Evolutionary conservation across 2,797 vertebrate genomes (phyloP).

Genomic region (Neoniphon sammara): DNA sequence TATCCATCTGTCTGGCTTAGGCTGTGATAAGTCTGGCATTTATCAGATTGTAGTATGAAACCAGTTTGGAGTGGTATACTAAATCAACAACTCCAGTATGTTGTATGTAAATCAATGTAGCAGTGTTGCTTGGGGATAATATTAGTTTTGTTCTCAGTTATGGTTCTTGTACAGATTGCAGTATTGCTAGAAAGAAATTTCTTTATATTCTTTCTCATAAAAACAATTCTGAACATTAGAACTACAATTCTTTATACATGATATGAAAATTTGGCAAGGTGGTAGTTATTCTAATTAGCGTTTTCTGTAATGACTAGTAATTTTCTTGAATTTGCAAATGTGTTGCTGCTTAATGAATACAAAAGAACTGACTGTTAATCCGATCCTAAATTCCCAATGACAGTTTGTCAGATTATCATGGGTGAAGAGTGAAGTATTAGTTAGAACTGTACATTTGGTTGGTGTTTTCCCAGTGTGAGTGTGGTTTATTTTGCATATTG

Average conservation of each 20-base stretch:
- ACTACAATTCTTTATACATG: background rate
- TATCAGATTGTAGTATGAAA: conserved; percentile 4
- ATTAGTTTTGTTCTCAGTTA: background rate
- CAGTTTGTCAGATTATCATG: conserved; percentile 17
- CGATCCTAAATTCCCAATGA: conserved; percentile 21
- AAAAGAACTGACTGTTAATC: background rate
- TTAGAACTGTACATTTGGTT: too few species aligned
- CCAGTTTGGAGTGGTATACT: background rate
- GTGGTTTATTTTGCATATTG: too few species aligned
- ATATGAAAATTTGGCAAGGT: background rate
- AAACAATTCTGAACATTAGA: background rate
- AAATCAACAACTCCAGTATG: conserved; percentile 29
- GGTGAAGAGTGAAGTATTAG: too few species aligned
- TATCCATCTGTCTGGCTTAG: background rate
- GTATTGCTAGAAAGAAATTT: background rate
- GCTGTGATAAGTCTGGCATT: conserved; percentile 16
- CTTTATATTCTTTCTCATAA: background rate
- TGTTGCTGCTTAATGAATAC: background rate
- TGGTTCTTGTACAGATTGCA: background rate
- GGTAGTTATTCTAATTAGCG: background rate
- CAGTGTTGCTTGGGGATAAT: background rate
- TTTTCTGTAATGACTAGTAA: background rate
- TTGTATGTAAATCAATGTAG: conserved; percentile 17
- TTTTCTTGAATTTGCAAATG: background rate
- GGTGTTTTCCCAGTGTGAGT: too few species aligned